Evolutionary conservation across 2,113 vertebrate species (phyloP), one percentile per base, ranked within the genome.

Genomic region (Gobio gobio): DNA sequence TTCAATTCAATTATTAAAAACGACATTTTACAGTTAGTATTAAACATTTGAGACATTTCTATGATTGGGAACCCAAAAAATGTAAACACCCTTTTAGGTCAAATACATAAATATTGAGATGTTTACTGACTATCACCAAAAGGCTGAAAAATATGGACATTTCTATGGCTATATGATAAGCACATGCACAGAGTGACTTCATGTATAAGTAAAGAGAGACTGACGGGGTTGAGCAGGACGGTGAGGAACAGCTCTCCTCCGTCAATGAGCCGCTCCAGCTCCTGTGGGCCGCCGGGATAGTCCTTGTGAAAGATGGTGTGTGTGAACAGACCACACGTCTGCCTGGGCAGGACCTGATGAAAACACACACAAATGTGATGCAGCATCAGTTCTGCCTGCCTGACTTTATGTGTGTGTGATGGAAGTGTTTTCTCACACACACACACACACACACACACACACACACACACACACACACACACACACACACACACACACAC

Each of bases 271-370:
- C 98, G 98, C 94, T 99, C 97, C 91, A 99, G 95, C 87, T 99
- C 98, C 29, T 95, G 95, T 3, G 98, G 97, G 61, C 98, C 97
- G 16, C 97, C 97, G 0, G 98, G 98, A 87, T 99, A 99, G 74
- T 99, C 98, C 0, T 95, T 99, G 87, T 99, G 98, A 95, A 99
- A 99, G 92, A 99, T 99, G 45, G 98, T 99, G 92, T 99, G 98
- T 0, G 98, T 99, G 94, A 99, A 99, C 83, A 99, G 96, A 84
- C 97, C 98, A 0, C 98, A 99, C 0, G 98, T 99, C 90, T 99
- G 98, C 85, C 98, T 92, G 5, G 98, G 98, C 40, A 99, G 95
- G 86, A 99, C 97, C 98, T 99, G 64, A n/a, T 12, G 20, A 49
- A 51, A 87, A 58, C 14, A 22, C 59, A 54, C 93, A 88, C 47